These are phyloP conservation scores for Polia nebulosa DNA, from an alignment of 2,888 invertebrate genomes.

Conservation along the genomic window DNA sequence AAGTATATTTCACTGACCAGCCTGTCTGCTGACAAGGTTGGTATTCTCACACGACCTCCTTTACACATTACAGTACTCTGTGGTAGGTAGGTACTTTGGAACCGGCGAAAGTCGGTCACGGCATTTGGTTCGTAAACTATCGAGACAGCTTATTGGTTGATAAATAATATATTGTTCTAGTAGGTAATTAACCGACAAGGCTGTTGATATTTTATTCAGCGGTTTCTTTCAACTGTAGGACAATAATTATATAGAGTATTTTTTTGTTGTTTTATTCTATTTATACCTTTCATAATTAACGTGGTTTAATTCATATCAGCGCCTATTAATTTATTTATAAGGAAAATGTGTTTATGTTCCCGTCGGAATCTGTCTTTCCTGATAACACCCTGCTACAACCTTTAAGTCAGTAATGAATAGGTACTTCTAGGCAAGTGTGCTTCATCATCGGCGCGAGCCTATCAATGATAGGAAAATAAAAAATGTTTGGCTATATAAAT, in stretches of 20 bases:
- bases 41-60: too few species aligned
- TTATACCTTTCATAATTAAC: neutral
- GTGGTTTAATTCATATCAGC: neutral
- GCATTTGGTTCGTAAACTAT: slow-evolving; percentile 50
- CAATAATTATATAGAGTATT: slow-evolving; percentile 16
- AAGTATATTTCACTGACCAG: too few species aligned
- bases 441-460: too few species aligned
- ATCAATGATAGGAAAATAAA: too few species aligned
- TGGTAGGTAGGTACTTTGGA: neutral
- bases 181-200: slow-evolving; percentile 32
- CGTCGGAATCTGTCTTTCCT: too few species aligned
- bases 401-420: too few species aligned
- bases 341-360: too few species aligned
- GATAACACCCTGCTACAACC: too few species aligned
- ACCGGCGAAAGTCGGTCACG: slow-evolving; percentile 34
- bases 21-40: too few species aligned
- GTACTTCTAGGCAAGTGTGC: too few species aligned
- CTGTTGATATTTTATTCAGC: slow-evolving; percentile 38
- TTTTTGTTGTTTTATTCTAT: slow-evolving; percentile 11
- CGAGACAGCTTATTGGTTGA: slow-evolving; percentile 38
- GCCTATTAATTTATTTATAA: neutral
- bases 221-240: neutral
- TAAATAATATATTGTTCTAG: slow-evolving; percentile 56
- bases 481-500: too few species aligned
- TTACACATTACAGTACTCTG: neutral